Percentiles rank a stretch among this genome's conserved stretches.
Evolutionary conservation across 2,888 invertebrate genomes (phyloP).

Genomic region (Drosophila macrospina): DNA sequence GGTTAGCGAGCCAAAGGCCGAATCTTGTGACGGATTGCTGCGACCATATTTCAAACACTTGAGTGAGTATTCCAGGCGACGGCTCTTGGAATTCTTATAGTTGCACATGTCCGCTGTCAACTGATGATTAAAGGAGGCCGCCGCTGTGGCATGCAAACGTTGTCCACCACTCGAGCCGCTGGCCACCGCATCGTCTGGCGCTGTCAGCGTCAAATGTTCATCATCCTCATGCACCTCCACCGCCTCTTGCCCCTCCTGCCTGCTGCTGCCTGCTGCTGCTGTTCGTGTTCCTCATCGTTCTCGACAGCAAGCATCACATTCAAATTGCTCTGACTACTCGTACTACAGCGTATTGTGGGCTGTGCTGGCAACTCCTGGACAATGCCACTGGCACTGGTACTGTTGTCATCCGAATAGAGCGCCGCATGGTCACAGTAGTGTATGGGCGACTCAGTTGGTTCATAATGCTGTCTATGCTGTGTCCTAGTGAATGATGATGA

Average conservation of each 20-base stretch:
- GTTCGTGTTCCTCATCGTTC: slow-evolving; percentile 33
- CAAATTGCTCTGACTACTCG: slow-evolving; percentile 75
- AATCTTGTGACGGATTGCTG: slow-evolving; percentile 85
- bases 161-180: slow-evolving; percentile 60
- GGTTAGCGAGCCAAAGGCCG: slow-evolving; percentile 85
- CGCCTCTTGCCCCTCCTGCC: slow-evolving; percentile 2
- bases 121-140: slow-evolving; percentile 83
- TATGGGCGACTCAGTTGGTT: slow-evolving; percentile 83
- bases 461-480: slow-evolving; percentile 77
- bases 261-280: too few species aligned
- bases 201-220: slow-evolving; percentile 25
- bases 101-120: slow-evolving; percentile 85
- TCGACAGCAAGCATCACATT: slow-evolving; percentile 58
- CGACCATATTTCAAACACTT: slow-evolving; percentile 85
- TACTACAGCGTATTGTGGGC: slow-evolving; percentile 66
- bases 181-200: slow-evolving; percentile 58
- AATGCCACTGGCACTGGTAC: slow-evolving; percentile 23
- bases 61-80: slow-evolving; percentile 85
- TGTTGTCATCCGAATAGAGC: slow-evolving; percentile 84
- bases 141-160: slow-evolving; percentile 50
- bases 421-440: slow-evolving; percentile 85
- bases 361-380: slow-evolving; percentile 66
- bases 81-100: slow-evolving; percentile 85
- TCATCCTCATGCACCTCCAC: slow-evolving; percentile 31
- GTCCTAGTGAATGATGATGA: slow-evolving; percentile 54